These are phyloP conservation scores for Ptychoptera contaminata DNA, from an alignment of 2,888 invertebrate genomes.

Conservation along the genomic window DNA sequence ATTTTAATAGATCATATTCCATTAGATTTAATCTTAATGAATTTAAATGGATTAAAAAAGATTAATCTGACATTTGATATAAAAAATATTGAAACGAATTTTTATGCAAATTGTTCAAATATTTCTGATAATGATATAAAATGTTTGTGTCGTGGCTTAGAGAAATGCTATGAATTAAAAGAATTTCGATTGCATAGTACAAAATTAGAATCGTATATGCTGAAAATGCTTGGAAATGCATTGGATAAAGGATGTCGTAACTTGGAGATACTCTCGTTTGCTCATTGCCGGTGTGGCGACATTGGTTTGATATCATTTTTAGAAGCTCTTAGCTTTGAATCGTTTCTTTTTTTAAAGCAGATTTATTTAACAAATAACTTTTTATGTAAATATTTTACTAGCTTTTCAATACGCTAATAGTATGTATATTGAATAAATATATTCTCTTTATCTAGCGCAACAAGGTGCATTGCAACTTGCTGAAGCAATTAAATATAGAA, in stretches of 20 bases:
- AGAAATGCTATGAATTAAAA: conserved; percentile 23
- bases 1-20: conserved; percentile 28
- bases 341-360: conserved; percentile 20
- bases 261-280: conserved; percentile 19
- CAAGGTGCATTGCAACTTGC: conserved; percentile 25
- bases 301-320: conserved; percentile 25
- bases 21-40: conserved; percentile 27
- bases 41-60: conserved; percentile 25
- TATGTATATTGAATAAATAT: background rate
- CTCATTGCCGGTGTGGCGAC: conserved; percentile 25
- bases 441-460: conserved; percentile 15
- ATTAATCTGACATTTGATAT: conserved; percentile 26
- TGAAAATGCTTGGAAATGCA: conserved; percentile 21
- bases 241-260: conserved; percentile 28
- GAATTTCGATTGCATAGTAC: conserved; percentile 28
- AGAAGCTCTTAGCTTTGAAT: conserved; percentile 21
- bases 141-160: conserved; percentile 22
- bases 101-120: conserved; percentile 26
- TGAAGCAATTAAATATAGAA: conserved; percentile 18
- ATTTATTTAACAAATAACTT: conserved; percentile 27
- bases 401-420: background rate
- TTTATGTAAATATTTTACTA: conserved; percentile 18
- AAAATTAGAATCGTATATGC: conserved; percentile 23
- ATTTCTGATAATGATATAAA: conserved; percentile 23
- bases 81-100: conserved; percentile 26